These are phyloP conservation scores for Pemphigus obesinymphae DNA, from an alignment of 1,140 invertebrate genomes.

Conservation along the genomic window DNA sequence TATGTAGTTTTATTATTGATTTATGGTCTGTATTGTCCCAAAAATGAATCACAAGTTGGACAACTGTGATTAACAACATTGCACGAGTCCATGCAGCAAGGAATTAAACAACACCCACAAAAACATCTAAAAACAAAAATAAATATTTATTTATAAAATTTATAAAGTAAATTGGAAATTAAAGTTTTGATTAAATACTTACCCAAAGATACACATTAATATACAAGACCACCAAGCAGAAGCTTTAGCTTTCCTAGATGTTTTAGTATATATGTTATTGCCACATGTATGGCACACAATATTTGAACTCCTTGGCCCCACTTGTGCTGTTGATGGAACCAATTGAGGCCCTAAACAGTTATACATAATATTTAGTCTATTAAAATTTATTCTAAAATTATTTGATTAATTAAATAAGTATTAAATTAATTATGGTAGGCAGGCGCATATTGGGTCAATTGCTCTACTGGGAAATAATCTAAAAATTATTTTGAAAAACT, in stretches of 20 bases:
- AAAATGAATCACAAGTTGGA: slow-evolving; percentile 74
- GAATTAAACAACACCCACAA: slow-evolving; percentile 79
- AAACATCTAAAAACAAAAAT: slow-evolving; percentile 58
- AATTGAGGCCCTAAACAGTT: neutral
- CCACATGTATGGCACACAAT: neutral
- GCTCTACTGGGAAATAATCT: no score
- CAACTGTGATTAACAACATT: slow-evolving; percentile 84
- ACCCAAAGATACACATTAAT: neutral
- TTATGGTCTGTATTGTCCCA: slow-evolving; percentile 71
- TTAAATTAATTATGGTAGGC: no score
- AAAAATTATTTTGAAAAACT: no score
- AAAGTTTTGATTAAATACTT: neutral
- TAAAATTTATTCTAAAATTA: no score
- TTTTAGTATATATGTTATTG: neutral
- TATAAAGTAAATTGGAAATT: neutral
- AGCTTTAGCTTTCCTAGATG: neutral
- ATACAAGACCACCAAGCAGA: slow-evolving; percentile 10
- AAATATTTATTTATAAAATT: neutral
- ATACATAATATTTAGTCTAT: no score
- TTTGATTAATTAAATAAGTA: no score
- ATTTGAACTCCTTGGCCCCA: neutral
- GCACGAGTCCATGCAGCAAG: slow-evolving; percentile 81
- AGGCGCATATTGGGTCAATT: no score
- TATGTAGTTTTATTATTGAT: no score
- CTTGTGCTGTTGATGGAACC: neutral